Evolutionary conservation across 2,113 vertebrate genomes (phyloP), one percentile per base, ranked within the genome.

Genomic region (Peromyscus maniculatus): DNA sequence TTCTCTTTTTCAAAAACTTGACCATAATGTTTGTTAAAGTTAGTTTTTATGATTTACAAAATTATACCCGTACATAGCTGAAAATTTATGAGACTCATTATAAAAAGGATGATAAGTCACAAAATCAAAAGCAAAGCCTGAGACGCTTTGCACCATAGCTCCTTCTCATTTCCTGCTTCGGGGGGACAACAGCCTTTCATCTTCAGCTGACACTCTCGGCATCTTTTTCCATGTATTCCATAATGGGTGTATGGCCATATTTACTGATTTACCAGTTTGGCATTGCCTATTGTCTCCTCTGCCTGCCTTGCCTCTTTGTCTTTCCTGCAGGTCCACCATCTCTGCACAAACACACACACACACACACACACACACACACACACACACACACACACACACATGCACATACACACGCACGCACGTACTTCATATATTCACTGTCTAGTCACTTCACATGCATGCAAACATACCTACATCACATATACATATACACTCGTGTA

Each of bases 21-120:
- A 64, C 66, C 2, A 16, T 72, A 64, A 49, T 11, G 13, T 64
- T 49, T 78, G 12, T 77, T 87, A 57, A 80, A 57, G 62, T 74
- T 57, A n/a, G 19, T 24, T 87, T 93, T 66, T n/a, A 49, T 6
- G 67, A 87, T 87, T 91, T 93, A 75, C 8, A 64, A 91, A 94
- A 93, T 31, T 43, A 89, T 39, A 57, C 4, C 55, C 57, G 5
- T 36, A 87, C 1, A 22, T 78, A 91, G 95, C 43, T 90, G 21
- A 80, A 77, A 9, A 28, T 78, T 15, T 74, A 57, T 64, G 89
- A 62, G 24, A 55, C 21, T 43, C 89, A 57, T 52, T 64, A 69
- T 1, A 46, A 90, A 92, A 93, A 87, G 21, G 77, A 91, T 59
- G 71, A 31, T 43, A 67, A 90, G 87, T 57, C 31, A 92, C 62